Base-by-base conservation (phyloP, 1,140 invertebrate genomes). In the Drosophila navojoa region DNA sequence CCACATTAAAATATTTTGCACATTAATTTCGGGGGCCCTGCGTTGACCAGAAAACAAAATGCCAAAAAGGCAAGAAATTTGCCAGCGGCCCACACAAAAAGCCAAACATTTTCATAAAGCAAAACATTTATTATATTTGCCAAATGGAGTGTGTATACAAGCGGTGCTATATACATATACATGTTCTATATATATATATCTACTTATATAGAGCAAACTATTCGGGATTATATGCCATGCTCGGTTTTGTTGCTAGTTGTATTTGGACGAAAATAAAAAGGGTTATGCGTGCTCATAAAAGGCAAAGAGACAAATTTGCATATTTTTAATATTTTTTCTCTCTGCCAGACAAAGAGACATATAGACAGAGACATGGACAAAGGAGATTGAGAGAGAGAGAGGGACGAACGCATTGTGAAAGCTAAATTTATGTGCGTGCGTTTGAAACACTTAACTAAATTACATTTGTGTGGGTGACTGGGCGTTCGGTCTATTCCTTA, bases 81-180 rank as follows among this genome's bases (percentile, higher is more conserved):
- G 71, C 40, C 35, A 55, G 49, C 68, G 49, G 73, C 81, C 77
- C 71, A 77, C 81, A 76, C 73, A 72, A 45, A 61, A 49, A 59
- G 47, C 32, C 47, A 71, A 70, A 59, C 71, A 71, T 71, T 71
- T 76, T 71, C 68, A 76, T 76, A 71, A 76, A 74, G 71, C 60
- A 76, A 89, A 86, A 87, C 81, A 82, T 87, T 87, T 87, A 79
- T 87, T 89, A 82, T 87, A 89, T 87, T 86, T 82, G 72, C 54
- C 79, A 87, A 87, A 87, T 87, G 79, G 84, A 87, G 64, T 79
- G 82, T 79, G 60, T 62, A 59, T 29, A 59, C 44, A 55, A 47
- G 35, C 49, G 15, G 11, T 61, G 58, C 22, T 29, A 55, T 47
- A 53, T 49, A 32, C 11, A 10, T 32, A 32, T 29, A 57, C 45